Conservation (phyloP, 2,888 invertebrate species). For the Coremacera marginata region DNA sequence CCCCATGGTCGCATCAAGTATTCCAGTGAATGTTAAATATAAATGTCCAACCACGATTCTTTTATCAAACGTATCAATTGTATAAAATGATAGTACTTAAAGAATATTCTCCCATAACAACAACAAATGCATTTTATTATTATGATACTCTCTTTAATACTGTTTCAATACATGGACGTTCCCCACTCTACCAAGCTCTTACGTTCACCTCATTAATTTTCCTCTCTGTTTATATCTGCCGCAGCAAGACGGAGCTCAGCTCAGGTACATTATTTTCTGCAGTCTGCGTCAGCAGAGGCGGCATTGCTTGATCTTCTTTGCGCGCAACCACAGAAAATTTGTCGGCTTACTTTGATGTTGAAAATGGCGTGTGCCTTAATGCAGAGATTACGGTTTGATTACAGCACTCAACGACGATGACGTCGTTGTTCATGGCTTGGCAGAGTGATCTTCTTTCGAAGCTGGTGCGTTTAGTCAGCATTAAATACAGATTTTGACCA, state of each 20-base stretch:
- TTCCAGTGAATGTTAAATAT: no score
- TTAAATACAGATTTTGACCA: neutral
- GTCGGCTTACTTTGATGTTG: constrained; percentile 67
- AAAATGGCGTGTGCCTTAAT: constrained; percentile 69
- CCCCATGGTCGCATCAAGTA: no score
- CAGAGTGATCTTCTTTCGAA: neutral
- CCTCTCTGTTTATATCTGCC: constrained; percentile 7
- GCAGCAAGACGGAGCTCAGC: neutral
- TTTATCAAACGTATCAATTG: no score
- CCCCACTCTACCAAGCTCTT: neutral
- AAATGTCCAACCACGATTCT: no score
- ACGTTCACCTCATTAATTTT: neutral
- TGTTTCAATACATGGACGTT: neutral
- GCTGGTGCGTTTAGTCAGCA: neutral
- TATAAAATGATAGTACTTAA: no score
- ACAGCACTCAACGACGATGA: constrained; percentile 39
- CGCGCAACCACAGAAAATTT: constrained; percentile 69
- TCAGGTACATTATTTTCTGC: constrained; percentile 18
- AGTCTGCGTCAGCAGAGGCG: constrained; percentile 48
- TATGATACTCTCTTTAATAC: neutral
- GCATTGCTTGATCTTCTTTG: constrained; percentile 61
- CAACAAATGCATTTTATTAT: no score
- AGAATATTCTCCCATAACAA: no score
- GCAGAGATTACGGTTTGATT: constrained; percentile 68
- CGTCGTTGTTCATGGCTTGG: neutral